Percentiles rank a stretch among this genome's conserved stretches.
Conservation (phyloP, 2,888 invertebrate genomes). For the Eueremaeus valkanovi region DNA sequence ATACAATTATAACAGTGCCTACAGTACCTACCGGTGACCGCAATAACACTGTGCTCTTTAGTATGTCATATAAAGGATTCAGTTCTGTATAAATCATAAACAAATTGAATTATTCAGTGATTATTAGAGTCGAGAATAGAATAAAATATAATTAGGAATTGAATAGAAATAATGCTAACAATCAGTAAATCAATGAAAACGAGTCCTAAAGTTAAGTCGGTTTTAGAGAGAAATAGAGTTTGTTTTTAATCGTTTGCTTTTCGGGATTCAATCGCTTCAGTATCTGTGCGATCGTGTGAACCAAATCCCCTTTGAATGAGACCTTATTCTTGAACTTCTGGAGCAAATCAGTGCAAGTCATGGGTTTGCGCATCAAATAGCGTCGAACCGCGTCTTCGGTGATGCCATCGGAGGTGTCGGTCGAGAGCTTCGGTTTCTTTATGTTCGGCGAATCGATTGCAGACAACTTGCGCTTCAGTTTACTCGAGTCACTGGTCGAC, state of each 20-base stretch:
- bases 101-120: neutral
- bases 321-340: constrained; percentile 88
- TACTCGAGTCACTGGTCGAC: neutral
- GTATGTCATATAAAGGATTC: too few relatives aligned
- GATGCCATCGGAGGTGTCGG: constrained; percentile 69
- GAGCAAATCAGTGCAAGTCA: constrained; percentile 92
- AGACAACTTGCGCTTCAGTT: neutral
- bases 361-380: constrained; percentile 91
- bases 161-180: too few relatives aligned
- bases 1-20: too few relatives aligned
- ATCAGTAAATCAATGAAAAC: too few relatives aligned
- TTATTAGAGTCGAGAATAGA: neutral
- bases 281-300: constrained; percentile 89
- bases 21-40: too few relatives aligned
- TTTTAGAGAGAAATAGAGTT: constrained; percentile 88
- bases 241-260: constrained; percentile 85
- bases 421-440: constrained; percentile 22
- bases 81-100: neutral
- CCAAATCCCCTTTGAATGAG: constrained; percentile 77
- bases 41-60: too few relatives aligned
- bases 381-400: constrained; percentile 91
- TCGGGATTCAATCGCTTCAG: constrained; percentile 90
- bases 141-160: neutral
- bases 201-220: constrained; percentile 22
- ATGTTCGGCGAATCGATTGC: constrained; percentile 3